These are phyloP conservation scores for Sarcophaga carnaria DNA, from an alignment of 2,888 invertebrate species.

Conservation along the genomic window DNA sequence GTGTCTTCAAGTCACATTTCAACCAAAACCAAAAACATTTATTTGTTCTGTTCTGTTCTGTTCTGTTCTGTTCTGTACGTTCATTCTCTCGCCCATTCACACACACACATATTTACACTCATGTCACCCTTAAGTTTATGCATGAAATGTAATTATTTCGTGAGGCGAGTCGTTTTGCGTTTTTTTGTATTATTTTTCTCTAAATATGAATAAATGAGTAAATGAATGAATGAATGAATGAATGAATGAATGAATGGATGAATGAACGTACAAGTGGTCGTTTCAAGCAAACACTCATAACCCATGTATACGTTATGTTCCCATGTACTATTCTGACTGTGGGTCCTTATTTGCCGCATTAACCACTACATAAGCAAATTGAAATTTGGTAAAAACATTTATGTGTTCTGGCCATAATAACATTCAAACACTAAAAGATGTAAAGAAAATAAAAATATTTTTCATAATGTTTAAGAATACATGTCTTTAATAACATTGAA, in stretches of 20 bases:
- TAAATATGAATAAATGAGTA: slow-evolving; percentile 24
- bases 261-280: too few species aligned
- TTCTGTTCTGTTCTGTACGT: too few species aligned
- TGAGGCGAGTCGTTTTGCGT: slow-evolving; percentile 34
- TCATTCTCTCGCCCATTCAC: neutral
- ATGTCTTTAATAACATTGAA: slow-evolving; percentile 24
- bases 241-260: too few species aligned
- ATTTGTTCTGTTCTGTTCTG: neutral
- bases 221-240: neutral
- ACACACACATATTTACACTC: slow-evolving; percentile 7
- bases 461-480: slow-evolving; percentile 22
- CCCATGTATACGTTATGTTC: too few species aligned
- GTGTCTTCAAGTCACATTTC: slow-evolving; percentile 21
- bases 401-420: slow-evolving; percentile 1
- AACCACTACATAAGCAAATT: neutral
- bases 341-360: too few species aligned
- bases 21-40: neutral
- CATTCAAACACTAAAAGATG: slow-evolving; percentile 10
- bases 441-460: slow-evolving; percentile 26
- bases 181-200: neutral
- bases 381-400: neutral
- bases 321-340: too few species aligned
- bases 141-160: slow-evolving; percentile 44
- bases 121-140: slow-evolving; percentile 37
- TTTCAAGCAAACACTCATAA: too few species aligned